phyloP scores from a whole-genome alignment of 1,140 invertebrate genomes.

The Panagrolaimus sp. region DNA sequence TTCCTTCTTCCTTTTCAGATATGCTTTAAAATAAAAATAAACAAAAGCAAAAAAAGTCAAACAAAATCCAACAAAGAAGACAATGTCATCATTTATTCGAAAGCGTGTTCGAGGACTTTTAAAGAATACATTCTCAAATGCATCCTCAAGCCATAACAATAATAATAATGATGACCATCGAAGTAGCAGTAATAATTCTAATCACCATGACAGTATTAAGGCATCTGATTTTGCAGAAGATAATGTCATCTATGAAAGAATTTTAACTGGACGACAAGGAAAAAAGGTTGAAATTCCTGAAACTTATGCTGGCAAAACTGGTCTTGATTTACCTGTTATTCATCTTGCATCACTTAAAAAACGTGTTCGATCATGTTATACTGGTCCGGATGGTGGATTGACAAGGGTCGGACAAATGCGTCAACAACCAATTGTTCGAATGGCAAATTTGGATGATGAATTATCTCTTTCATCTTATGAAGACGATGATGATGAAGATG shows the following conservation, averaged over 20 bases:
- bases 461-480: conserved; percentile 44
- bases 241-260: conserved; percentile 39
- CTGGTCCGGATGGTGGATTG: conserved; percentile 73
- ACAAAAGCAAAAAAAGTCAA: no score
- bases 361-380: conserved; percentile 68
- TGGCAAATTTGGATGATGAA: conserved; percentile 59
- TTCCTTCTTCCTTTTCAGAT: background rate
- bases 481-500: conserved; percentile 42
- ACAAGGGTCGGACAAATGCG: conserved; percentile 61
- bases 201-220: conserved; percentile 20
- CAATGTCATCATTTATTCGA: conserved; percentile 47
- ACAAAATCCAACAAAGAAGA: background rate
- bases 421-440: conserved; percentile 46
- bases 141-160: conserved; percentile 4
- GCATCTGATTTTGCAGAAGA: conserved; percentile 16
- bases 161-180: background rate
- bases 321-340: conserved; percentile 55
- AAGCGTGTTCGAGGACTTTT: conserved; percentile 50
- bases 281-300: conserved; percentile 41
- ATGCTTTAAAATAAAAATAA: no score
- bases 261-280: conserved; percentile 47
- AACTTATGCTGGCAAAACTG: conserved; percentile 52
- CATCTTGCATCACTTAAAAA: conserved; percentile 49
- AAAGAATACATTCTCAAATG: conserved; percentile 43
- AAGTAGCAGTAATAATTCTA: background rate